Base-by-base conservation (phyloP, 2,797 vertebrate species). In the Dendrocincla tyrannina region DNA sequence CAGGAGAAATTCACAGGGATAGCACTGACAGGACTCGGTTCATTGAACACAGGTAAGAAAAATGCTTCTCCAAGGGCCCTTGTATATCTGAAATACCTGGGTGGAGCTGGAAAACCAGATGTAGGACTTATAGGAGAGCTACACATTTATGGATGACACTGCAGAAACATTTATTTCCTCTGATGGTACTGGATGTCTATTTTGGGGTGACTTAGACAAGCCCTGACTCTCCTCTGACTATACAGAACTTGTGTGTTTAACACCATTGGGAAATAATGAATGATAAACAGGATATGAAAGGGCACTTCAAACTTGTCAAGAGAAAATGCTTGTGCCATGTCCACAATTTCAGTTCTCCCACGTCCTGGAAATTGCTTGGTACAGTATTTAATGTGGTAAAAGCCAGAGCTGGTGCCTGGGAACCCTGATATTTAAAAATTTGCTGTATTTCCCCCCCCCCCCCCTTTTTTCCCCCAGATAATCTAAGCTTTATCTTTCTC, bases 361-460 rank as follows among this genome's bases (percentile, higher is more conserved):
- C 17, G 50, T 13, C 12, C 60, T 83, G 75, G 30, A 77, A 77
- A 70, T 2, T 47, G 2, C 13, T 77, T 5, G 3, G n/a, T 90
- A 18, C 13, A 75, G 27, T 49, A 60, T 60, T 74, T 55, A 27
- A 5, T 13, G 25, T 27, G 44, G 27, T 6, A 88, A 83, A 91
- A 19, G 5, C 6, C 52, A 63, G 56, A 80, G 44, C 3, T 32
- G 13, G 7, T 88, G n/a, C 10, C 11, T 73, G 3, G 3, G 12
- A 69, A 81, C 2, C 3, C 23, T 44, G 68, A 25, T 2, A 28
- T 5, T 56, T 28, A 19, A 79, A n/a, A 66, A 49, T 11, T 11
- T 23, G 2, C 3, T 20, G 0, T 0, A 6, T 1, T 23, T 42
- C n/a, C 7, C 1, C 2, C 2, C 7, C 13, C 22, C 4, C 15